phyloP scores from a whole-genome alignment of 2,888 invertebrate species.

The Athetis lepigone region DNA sequence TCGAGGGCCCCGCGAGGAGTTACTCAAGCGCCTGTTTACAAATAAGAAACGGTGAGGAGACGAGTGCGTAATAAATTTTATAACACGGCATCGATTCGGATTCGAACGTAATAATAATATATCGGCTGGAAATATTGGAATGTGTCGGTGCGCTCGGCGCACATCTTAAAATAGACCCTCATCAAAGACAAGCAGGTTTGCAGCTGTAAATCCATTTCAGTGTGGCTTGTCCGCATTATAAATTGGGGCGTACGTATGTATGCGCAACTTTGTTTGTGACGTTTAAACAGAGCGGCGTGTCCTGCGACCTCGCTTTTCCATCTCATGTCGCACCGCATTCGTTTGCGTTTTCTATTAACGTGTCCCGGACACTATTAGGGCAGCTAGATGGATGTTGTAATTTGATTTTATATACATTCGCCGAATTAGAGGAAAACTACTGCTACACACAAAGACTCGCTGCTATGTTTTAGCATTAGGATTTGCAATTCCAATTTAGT shows the following conservation, averaged over 20 bases:
- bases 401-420: constrained; percentile 81
- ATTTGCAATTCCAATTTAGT: constrained; percentile 60
- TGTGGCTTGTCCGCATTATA: constrained; percentile 90
- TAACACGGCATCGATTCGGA: constrained; percentile 88
- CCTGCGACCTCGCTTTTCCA: constrained; percentile 77
- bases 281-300: constrained; percentile 69
- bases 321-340: constrained; percentile 80
- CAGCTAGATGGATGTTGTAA: constrained; percentile 83
- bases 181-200: constrained; percentile 90
- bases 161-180: constrained; percentile 89
- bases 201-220: constrained; percentile 91
- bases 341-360: constrained; percentile 87
- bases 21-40: constrained; percentile 88
- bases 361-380: constrained; percentile 83
- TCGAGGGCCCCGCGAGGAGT: constrained; percentile 81
- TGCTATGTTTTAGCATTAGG: constrained; percentile 53
- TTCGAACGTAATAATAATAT: constrained; percentile 90
- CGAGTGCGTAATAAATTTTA: constrained; percentile 90
- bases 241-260: constrained; percentile 81
- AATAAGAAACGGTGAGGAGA: constrained; percentile 87
- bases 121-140: constrained; percentile 89
- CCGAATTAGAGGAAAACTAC: constrained; percentile 74
- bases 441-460: constrained; percentile 56
- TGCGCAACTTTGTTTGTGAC: constrained; percentile 67
- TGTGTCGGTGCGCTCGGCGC: constrained; percentile 87